Percentiles rank a stretch among this genome's conserved stretches.
phyloP scores from a whole-genome alignment of 2,888 invertebrate genomes.

The Orthosia incerta region DNA sequence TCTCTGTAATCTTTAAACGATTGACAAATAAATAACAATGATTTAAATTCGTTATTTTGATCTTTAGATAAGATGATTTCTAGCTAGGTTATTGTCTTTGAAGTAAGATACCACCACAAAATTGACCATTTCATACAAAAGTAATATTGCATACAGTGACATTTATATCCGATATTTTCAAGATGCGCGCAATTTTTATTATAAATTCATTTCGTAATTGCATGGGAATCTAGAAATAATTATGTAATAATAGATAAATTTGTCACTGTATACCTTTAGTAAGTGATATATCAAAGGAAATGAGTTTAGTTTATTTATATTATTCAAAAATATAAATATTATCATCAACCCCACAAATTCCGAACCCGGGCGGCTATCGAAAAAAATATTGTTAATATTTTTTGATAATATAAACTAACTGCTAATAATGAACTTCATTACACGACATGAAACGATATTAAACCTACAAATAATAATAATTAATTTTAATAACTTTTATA shows the following conservation, averaged over 20 bases:
- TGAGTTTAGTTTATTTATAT: constrained; percentile 33
- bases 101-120: too few species aligned
- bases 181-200: neutral
- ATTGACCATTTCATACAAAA: constrained; percentile 37
- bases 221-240: neutral
- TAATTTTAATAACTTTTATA: constrained; percentile 38
- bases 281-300: constrained; percentile 30
- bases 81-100: neutral
- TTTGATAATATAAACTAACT: constrained; percentile 26
- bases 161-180: neutral
- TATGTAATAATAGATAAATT: too few species aligned
- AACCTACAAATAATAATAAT: constrained; percentile 41
- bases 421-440: constrained; percentile 38
- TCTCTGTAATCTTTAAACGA: too few species aligned
- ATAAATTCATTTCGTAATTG: neutral
- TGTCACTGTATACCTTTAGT: constrained; percentile 51
- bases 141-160: constrained; percentile 36
- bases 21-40: too few species aligned
- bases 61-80: neutral
- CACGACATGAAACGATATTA: constrained; percentile 28
- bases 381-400: neutral
- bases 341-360: too few species aligned
- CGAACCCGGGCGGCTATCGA: too few species aligned
- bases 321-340: constrained; percentile 30
- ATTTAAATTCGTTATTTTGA: too few species aligned